A percentile compares a stretch with the other conserved stretches of the same genome.
These are phyloP conservation scores for Periplaneta americana DNA, from an alignment of 1,140 invertebrate species.

Conservation along the genomic window DNA sequence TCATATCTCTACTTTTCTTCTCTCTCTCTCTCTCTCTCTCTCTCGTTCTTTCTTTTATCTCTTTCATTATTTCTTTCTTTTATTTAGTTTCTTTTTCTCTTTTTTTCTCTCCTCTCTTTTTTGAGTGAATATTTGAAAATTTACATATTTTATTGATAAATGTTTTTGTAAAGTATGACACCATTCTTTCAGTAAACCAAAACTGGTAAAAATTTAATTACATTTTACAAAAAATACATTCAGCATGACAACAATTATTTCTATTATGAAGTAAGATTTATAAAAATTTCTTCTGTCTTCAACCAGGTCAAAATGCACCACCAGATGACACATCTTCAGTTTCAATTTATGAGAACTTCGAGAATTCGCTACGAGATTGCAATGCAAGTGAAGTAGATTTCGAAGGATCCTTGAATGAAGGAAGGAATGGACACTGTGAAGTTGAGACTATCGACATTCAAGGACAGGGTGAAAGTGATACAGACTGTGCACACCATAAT, in stretches of 20 bases:
- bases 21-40: too few relatives aligned
- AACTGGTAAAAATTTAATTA: background rate
- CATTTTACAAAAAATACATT: background rate
- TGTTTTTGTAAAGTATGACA: background rate
- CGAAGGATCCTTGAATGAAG: background rate
- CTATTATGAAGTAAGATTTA: background rate
- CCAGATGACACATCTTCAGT: background rate
- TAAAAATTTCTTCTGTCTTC: background rate
- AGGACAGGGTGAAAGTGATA: background rate
- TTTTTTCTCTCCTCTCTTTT: too few relatives aligned
- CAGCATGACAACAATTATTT: background rate
- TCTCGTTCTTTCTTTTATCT: too few relatives aligned
- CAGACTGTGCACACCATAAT: background rate
- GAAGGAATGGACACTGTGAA: background rate
- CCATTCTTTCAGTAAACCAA: background rate
- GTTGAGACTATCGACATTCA: background rate
- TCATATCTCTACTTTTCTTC: too few relatives aligned
- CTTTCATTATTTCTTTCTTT: too few relatives aligned
- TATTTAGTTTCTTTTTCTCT: too few relatives aligned
- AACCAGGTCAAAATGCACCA: background rate
- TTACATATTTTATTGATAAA: too few relatives aligned
- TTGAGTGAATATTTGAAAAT: too few relatives aligned
- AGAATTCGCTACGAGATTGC: constrained; percentile 17
- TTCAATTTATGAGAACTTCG: constrained; percentile 14
- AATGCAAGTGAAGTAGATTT: background rate